A percentile compares a stretch with the other conserved stretches of the same genome.
Evolutionary conservation across 2,888 invertebrate genomes (phyloP).

Genomic region (Tyria jacobaeae): DNA sequence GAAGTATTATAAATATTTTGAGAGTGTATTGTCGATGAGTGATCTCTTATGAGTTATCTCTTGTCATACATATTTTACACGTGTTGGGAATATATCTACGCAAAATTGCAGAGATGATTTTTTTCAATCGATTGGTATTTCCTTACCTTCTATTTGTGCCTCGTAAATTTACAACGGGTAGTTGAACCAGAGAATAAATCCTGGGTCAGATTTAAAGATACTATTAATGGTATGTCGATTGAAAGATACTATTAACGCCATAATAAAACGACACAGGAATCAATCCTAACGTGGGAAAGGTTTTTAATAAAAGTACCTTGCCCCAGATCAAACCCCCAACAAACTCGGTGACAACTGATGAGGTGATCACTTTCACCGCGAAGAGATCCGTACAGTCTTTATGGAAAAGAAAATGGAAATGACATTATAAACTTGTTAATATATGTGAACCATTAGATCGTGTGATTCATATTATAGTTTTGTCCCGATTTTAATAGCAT

Average conservation of each 20-base stretch:
- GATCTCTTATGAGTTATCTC: constrained; percentile 45
- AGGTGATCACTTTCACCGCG: background rate
- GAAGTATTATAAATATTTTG: constrained; percentile 45
- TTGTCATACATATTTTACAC: constrained; percentile 37
- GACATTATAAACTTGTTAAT: background rate
- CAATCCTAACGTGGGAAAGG: no score
- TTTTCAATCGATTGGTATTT: background rate
- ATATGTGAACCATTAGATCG: no score
- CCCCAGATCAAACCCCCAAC: no score
- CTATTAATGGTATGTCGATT: background rate
- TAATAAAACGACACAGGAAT: no score
- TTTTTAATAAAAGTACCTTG: no score
- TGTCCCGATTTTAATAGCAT: no score
- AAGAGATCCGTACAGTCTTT: no score
- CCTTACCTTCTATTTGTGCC: background rate
- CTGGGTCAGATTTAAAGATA: background rate
- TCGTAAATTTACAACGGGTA: no score
- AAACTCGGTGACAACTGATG: background rate
- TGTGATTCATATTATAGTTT: background rate
- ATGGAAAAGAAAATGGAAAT: no score
- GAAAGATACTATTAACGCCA: no score
- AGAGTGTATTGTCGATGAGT: constrained; percentile 34
- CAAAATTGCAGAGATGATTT: background rate
- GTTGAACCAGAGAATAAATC: background rate
- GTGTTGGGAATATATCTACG: constrained; percentile 8